Conservation (phyloP, 1,140 invertebrate genomes). For the Leptonema lineaticorne region DNA sequence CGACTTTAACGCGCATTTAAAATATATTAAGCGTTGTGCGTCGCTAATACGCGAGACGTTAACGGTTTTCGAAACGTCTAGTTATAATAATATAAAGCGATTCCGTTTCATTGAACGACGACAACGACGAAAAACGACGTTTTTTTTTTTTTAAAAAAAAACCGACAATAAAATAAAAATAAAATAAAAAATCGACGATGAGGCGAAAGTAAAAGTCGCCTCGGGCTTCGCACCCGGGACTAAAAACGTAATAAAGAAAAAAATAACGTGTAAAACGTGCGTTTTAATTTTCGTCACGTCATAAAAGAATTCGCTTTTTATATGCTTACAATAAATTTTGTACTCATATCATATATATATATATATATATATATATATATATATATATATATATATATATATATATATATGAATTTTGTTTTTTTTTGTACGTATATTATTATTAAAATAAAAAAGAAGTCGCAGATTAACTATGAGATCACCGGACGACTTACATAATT, state of each 20-base stretch:
- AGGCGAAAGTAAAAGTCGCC: not conserved
- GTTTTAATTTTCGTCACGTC: slow-evolving; percentile 13
- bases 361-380: no score
- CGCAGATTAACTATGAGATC: slow-evolving; percentile 5
- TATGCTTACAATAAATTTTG: not conserved
- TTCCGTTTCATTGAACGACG: no score
- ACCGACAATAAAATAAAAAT: not conserved
- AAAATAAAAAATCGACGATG: not conserved
- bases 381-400: no score
- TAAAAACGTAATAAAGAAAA: not conserved
- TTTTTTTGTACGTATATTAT: not conserved
- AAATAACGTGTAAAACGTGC: not conserved
- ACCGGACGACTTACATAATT: not conserved
- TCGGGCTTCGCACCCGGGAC: no score
- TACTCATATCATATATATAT: no score
- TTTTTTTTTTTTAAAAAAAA: not conserved
- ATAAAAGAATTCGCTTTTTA: not conserved
- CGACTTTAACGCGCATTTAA: not conserved
- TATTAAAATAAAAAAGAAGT: not conserved
- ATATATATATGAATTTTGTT: slow-evolving; percentile 13
- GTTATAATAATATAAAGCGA: no score
- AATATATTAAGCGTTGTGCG: not conserved
- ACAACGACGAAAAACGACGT: not conserved
- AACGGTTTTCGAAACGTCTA: not conserved
- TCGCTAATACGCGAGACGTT: slow-evolving; percentile 4